A percentile compares a stretch with the other conserved stretches of the same genome.
Evolutionary conservation across 2,888 invertebrate species (phyloP).

Genomic region (Scaptomyza tumidula): DNA sequence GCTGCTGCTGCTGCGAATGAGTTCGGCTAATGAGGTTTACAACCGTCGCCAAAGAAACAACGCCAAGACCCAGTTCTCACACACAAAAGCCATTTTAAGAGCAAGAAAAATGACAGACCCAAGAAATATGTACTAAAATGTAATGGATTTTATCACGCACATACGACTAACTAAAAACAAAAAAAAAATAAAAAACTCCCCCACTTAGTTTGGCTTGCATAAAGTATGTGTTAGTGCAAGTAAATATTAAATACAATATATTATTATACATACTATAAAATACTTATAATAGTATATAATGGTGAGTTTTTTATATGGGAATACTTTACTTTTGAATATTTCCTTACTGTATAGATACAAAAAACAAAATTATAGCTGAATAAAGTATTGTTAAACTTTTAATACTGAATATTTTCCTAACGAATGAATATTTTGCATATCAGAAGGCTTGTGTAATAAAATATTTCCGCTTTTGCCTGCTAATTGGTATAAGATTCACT

Average conservation of each 20-base stretch:
- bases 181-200: constrained; percentile 35
- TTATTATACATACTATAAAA: constrained; percentile 2
- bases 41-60: constrained; percentile 63
- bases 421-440: too few relatives aligned
- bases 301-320: too few relatives aligned
- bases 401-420: too few relatives aligned
- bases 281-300: not conserved
- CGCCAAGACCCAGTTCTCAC: constrained; percentile 76
- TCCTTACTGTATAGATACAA: too few relatives aligned
- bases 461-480: too few relatives aligned
- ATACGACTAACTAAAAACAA: constrained; percentile 17
- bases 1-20: constrained; percentile 29
- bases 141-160: constrained; percentile 80
- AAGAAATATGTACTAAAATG: constrained; percentile 66
- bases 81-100: constrained; percentile 68
- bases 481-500: too few relatives aligned
- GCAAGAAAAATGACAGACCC: constrained; percentile 30
- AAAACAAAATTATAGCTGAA: too few relatives aligned
- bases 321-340: too few relatives aligned
- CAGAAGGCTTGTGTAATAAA: too few relatives aligned
- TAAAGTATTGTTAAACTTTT: too few relatives aligned
- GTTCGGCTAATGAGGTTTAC: constrained; percentile 77
- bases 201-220: constrained; percentile 41
- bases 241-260: constrained; percentile 11
- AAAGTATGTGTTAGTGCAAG: constrained; percentile 29